Base-by-base conservation (phyloP, 2,113 vertebrate species). In the Anseranas semipalmata region DNA sequence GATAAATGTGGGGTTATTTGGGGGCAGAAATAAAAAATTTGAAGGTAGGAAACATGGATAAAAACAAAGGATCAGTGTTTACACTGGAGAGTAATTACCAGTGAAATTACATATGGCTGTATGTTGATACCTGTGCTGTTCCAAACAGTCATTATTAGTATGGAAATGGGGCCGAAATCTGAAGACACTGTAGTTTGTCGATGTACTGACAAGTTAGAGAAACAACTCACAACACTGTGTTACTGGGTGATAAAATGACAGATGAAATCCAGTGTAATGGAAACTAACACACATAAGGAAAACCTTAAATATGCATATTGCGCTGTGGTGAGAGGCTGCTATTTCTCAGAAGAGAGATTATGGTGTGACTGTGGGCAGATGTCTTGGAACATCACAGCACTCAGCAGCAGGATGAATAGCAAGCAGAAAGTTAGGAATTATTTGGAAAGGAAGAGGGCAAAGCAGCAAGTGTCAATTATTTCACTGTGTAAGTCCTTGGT, bases 341-440 rank as follows among this genome's bases (percentile, higher is more conserved):
- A 0, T 74, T 93, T 71, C 86, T 90, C 59, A 77, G 63, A 70
- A 77, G 24, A 48, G 59, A 58, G 21, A 59, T 46, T 71, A 24
- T 22, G 9, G 65, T 56, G 59, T 1, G 11, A 18, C 18, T 2
- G 22, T 84, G 84, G 46, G 84, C 50, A 30, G 86, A 92, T 74
- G 15, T 81, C 56, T 52, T 68, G 68, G 91, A 95, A 60, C 27
- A 65, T 63, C 89, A 87, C 76, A 21, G 52, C 68, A 83, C 75
- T 70, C 58, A 67, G 77, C 66, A 53, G 59, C 20, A 32, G 48
- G 62, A 83, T 70, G 75, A 76, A 48, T 28, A 93, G 53, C 1
- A 6, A 52, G 33, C 27, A 70, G 41, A 48, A 28, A 7, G 6
- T 62, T 68, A 41, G 43, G 32, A 43, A 8, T 21, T 21, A 5